These are phyloP conservation scores for Odontesthes bonariensis DNA, from an alignment of 2,113 vertebrate genomes.

Conservation along the genomic window DNA sequence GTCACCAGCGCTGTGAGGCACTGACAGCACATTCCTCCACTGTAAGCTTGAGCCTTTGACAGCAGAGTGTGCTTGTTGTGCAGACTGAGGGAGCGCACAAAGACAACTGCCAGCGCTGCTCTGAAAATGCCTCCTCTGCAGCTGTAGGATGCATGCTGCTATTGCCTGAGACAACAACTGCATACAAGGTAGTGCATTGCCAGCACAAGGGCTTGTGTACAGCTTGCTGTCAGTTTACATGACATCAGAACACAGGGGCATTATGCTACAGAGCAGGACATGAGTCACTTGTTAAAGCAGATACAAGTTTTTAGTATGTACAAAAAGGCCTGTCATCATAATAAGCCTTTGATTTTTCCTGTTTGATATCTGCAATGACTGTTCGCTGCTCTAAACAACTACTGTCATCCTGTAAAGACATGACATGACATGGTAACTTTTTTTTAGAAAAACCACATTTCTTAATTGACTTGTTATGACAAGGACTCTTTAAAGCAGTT, in stretches of 20 bases:
- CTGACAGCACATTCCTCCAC: conserved; percentile 65
- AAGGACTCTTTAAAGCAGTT: neutral
- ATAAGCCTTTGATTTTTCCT: conserved; percentile 15
- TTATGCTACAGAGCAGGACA: conserved; percentile 34
- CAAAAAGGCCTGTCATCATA: conserved; percentile 24
- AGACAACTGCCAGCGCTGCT: conserved; percentile 36
- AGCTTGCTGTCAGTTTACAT: conserved; percentile 60
- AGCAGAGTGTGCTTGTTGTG: conserved; percentile 41
- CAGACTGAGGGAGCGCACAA: conserved; percentile 42
- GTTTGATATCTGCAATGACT: conserved; percentile 14
- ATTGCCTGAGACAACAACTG: conserved; percentile 45
- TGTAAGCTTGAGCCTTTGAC: conserved; percentile 45
- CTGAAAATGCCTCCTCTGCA: conserved; percentile 29
- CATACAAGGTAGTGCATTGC: conserved; percentile 24
- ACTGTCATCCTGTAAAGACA: neutral
- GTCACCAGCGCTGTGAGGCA: conserved; percentile 68
- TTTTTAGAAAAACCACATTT: neutral
- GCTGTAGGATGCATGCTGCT: conserved; percentile 20
- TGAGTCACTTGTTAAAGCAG: conserved; percentile 45
- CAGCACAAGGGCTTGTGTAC: conserved; percentile 28
- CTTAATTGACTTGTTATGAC: conserved; percentile 3
- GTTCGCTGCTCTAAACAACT: neutral
- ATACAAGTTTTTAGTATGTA: conserved; percentile 24
- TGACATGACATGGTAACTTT: conserved; percentile 7
- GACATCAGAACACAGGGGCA: conserved; percentile 43